Evolutionary conservation across 2,113 vertebrate species (phyloP).

Genomic region (Trogon melanurus): DNA sequence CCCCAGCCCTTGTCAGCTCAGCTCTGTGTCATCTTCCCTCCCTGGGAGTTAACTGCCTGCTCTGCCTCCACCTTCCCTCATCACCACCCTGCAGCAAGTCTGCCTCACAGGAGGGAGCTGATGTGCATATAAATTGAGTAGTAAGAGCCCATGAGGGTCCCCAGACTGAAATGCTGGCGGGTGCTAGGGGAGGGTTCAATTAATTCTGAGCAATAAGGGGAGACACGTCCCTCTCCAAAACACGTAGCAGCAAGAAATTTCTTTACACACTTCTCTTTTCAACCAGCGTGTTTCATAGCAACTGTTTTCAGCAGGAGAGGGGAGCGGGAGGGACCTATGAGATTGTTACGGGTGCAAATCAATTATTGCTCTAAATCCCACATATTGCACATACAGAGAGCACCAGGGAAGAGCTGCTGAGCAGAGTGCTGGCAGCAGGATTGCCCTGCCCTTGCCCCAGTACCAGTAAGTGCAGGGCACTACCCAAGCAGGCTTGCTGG

Average conservation of each 20-base stretch:
- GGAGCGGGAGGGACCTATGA: no score
- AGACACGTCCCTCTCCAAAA: not conserved
- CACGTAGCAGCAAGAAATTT: not conserved
- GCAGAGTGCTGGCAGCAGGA: not conserved
- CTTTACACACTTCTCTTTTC: not conserved
- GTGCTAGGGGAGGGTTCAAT: not conserved
- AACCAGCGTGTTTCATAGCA: not conserved
- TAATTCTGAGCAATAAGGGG: not conserved
- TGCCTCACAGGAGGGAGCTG: not conserved
- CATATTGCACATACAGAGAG: rapidly evolving
- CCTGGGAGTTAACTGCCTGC: not conserved
- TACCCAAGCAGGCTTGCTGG: not conserved
- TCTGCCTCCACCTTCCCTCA: not conserved
- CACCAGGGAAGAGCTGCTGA: no score
- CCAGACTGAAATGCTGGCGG: not conserved
- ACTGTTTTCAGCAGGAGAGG: not conserved
- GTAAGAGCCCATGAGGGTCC: not conserved
- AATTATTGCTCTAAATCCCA: not conserved
- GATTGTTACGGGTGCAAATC: not conserved
- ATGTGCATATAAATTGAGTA: not conserved
- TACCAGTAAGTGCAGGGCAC: not conserved
- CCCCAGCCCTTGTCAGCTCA: not conserved
- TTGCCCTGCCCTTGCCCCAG: rapidly evolving
- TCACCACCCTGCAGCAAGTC: not conserved
- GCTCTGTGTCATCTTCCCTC: not conserved